phyloP scores from a whole-genome alignment of 2,113 vertebrate genomes.

The Hemichromis elongatus region DNA sequence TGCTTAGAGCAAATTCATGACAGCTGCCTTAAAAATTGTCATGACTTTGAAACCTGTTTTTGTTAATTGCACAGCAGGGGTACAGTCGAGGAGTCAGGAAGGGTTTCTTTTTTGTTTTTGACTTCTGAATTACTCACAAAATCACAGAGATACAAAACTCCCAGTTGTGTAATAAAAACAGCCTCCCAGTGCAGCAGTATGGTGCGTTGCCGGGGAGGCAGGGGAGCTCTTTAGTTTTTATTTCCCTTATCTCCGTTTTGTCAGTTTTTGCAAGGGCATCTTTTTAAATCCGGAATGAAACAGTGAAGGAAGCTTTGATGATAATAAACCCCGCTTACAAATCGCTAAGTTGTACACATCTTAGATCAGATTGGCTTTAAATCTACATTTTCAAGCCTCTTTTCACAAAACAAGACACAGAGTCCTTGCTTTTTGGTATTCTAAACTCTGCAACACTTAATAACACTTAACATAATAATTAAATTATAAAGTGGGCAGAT shows the following conservation, averaged over 20 bases:
- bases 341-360: neutral
- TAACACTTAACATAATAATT: neutral
- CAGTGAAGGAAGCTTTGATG: neutral
- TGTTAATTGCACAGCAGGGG: neutral
- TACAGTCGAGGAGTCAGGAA: neutral
- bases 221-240: neutral
- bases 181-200: neutral
- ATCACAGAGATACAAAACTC: neutral
- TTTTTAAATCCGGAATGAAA: neutral
- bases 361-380: neutral
- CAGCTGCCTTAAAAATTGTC: constrained; percentile 48
- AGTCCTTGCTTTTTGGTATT: neutral
- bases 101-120: neutral
- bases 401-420: neutral
- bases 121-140: neutral
- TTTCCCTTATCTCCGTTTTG: neutral
- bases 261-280: neutral
- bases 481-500: neutral
- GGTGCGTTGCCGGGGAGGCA: neutral
- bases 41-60: neutral
- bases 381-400: neutral
- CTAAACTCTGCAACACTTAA: neutral
- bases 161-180: neutral
- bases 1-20: neutral
- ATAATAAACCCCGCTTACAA: fast-evolving